phyloP scores from a whole-genome alignment of 2,113 vertebrate species.

The Zosterops lateralis region DNA sequence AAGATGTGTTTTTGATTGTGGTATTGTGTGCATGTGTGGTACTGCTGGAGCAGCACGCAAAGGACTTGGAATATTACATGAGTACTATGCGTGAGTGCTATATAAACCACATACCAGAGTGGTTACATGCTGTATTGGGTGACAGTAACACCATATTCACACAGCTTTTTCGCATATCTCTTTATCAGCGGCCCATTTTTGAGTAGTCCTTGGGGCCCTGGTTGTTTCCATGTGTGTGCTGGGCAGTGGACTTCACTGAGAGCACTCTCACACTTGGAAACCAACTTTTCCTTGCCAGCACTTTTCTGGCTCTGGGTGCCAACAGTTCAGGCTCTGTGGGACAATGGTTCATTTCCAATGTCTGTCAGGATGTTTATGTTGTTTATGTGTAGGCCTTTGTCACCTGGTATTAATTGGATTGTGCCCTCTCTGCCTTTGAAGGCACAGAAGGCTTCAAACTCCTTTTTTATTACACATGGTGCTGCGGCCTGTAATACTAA shows the following conservation, averaged over 20 bases:
- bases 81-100: constrained; percentile 60
- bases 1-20: constrained; percentile 70
- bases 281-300: neutral
- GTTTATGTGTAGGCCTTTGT: constrained; percentile 42
- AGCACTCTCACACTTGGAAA: neutral
- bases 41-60: constrained; percentile 68
- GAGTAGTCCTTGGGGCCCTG: neutral
- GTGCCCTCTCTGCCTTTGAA: constrained; percentile 64
- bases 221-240: constrained; percentile 15
- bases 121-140: constrained; percentile 67
- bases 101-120: constrained; percentile 65
- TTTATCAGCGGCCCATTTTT: constrained; percentile 53
- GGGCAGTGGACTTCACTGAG: constrained; percentile 2
- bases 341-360: constrained; percentile 13
- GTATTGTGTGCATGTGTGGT: constrained; percentile 66
- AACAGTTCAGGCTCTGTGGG: neutral
- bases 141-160: constrained; percentile 62
- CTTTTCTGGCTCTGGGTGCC: neutral
- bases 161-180: constrained; percentile 58
- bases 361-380: constrained; percentile 44
- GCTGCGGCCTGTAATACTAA: constrained; percentile 37
- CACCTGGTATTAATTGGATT: constrained; percentile 59
- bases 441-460: constrained; percentile 41
- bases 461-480: constrained; percentile 38
- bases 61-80: constrained; percentile 58